These are phyloP conservation scores for Synanthedon myopaeformis DNA, from an alignment of 2,888 invertebrate genomes.

Conservation along the genomic window DNA sequence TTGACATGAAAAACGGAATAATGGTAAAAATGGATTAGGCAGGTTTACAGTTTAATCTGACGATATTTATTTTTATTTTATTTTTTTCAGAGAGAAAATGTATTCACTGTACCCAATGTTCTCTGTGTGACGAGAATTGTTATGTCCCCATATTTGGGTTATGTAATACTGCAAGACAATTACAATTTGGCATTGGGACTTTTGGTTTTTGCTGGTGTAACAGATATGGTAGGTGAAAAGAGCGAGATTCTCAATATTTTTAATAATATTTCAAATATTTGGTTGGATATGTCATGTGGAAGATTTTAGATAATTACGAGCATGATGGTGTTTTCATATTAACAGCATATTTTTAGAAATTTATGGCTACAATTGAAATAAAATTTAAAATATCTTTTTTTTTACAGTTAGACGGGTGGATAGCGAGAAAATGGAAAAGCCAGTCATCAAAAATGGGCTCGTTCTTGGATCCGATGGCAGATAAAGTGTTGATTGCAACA, in stretches of 20 bases:
- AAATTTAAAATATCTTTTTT: neutral
- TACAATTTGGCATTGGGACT: conserved; percentile 85
- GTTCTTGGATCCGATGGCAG: conserved; percentile 96
- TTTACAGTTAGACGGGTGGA: conserved; percentile 91
- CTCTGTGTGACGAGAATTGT: conserved; percentile 87
- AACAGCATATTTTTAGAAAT: no score
- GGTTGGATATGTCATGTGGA: neutral
- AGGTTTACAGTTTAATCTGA: no score
- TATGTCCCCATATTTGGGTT: conserved; percentile 89
- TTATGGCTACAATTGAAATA: no score
- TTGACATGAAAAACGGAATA: no score
- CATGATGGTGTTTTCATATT: no score
- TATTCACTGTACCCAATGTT: conserved; percentile 93
- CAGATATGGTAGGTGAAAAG: conserved; percentile 81
- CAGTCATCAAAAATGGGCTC: conserved; percentile 95
- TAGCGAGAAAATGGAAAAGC: conserved; percentile 90
- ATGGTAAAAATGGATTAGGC: no score
- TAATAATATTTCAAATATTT: neutral
- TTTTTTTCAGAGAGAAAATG: conserved; percentile 79
- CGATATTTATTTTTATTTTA: no score
- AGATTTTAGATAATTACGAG: no score
- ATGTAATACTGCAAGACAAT: conserved; percentile 85
- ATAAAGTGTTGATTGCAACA: conserved; percentile 92
- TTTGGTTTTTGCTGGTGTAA: conserved; percentile 87
- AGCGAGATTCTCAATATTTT: neutral